Base-by-base conservation (phyloP, 2,797 vertebrate species). In the Ceryle rudis region DNA sequence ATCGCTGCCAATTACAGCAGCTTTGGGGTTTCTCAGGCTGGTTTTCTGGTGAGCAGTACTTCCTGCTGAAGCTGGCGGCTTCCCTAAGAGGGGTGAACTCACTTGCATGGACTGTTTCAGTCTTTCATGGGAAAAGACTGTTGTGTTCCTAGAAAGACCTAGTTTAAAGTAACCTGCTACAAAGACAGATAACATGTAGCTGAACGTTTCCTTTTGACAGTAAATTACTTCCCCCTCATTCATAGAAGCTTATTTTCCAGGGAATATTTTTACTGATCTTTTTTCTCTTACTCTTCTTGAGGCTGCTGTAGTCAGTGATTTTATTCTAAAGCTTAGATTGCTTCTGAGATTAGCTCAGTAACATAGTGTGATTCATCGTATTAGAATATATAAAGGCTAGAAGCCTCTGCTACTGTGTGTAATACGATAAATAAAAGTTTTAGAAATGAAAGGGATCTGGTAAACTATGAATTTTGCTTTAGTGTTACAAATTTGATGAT, bases 221-320 rank as follows among this genome's bases (percentile, higher is more conserved):
- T 13, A 55, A 90, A 77, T 93, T 64, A 54, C 67, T 89, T 93
- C 20, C 25, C 21, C 14, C 14, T 93, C 93, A 41, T 73, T 96
- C 77, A 61, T 2, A 49, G 55, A 11, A 73, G 26, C 44, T 77
- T 89, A 55, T 86, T 94, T 95, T 61, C 25, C 52, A n/a, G n/a
- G 31, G 55, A 90, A 57, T 90, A 26, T 87, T 81, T 85, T 57
- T 90, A 62, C 67, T 91, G 73, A 66, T 95, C 42, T 86, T 65
- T 85, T 78, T 52, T 52, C 19, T 77, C 19, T 49, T 58, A 51
- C 14, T 77, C n/a, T 60, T 86, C 70, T 75, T 31, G 17, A 58
- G 66, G 80, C 80, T 91, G 83, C 82, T 86, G 58, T 52, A 91
- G 70, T 94, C 77, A 89, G 91, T 90, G 85, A 46, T 88, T 96